These are phyloP conservation scores for Chrysolina oricalcia DNA, from an alignment of 2,888 invertebrate genomes.

Conservation along the genomic window DNA sequence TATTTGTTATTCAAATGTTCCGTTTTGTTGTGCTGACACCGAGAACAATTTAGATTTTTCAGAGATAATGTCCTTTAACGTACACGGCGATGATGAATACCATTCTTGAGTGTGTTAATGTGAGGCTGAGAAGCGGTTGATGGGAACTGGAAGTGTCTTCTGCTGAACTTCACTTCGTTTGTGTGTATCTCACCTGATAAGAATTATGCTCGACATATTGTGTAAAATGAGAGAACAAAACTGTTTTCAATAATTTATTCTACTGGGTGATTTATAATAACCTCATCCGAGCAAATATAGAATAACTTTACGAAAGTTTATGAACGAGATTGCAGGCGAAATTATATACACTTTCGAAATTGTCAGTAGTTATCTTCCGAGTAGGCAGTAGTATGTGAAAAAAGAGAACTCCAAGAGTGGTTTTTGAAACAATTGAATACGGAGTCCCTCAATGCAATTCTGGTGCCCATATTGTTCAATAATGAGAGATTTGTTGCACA, in stretches of 20 bases:
- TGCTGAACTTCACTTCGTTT: neutral
- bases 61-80: constrained; percentile 3
- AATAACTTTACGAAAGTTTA: no score
- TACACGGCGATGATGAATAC: neutral
- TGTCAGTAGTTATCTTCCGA: no score
- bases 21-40: constrained; percentile 32
- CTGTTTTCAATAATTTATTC: neutral
- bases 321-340: no score
- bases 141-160: neutral
- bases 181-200: neutral
- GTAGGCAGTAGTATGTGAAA: no score
- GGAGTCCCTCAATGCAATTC: no score
- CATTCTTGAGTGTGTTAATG: constrained; percentile 1
- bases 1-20: constrained; percentile 46
- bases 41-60: constrained; percentile 15
- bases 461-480: no score
- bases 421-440: no score
- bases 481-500: no score
- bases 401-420: no score
- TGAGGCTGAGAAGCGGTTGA: neutral
- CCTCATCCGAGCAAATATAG: no score
- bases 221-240: neutral
- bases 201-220: neutral
- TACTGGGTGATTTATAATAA: no score
- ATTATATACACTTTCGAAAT: no score